Evolutionary conservation across 2,113 vertebrate genomes (phyloP).

Genomic region (Elaphurus davidianus): DNA sequence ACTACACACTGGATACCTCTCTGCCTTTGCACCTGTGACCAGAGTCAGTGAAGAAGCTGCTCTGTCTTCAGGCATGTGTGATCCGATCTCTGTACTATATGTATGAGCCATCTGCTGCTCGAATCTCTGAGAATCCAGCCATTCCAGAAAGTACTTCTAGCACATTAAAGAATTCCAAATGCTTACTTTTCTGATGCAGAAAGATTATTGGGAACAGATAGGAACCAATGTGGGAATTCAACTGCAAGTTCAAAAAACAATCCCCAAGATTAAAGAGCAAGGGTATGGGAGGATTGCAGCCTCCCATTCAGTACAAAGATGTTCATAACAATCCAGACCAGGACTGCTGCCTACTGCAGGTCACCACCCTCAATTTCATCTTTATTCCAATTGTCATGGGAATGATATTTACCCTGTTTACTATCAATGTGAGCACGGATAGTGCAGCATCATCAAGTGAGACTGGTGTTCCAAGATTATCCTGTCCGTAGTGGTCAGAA

Average conservation of each 20-base stretch:
- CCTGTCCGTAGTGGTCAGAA: background rate
- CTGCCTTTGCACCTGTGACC: constrained; percentile 92
- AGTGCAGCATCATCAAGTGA: background rate
- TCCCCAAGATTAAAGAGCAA: too few species aligned
- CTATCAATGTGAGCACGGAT: background rate
- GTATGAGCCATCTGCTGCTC: constrained; percentile 93
- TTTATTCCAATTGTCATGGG: background rate
- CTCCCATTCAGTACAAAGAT: too few species aligned
- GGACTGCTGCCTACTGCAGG: too few species aligned
- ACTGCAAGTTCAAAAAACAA: too few species aligned
- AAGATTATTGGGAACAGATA: too few species aligned
- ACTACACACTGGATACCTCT: constrained; percentile 42
- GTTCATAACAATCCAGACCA: too few species aligned
- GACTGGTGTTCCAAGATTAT: background rate
- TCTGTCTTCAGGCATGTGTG: constrained; percentile 91
- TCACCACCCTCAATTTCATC: too few species aligned
- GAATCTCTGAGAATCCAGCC: constrained; percentile 89
- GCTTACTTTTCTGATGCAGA: too few species aligned
- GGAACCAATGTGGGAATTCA: too few species aligned
- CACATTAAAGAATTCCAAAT: constrained; percentile 92
- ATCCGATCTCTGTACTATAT: constrained; percentile 97
- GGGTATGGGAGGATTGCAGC: too few species aligned
- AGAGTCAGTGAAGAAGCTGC: constrained; percentile 88
- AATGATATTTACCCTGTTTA: background rate
- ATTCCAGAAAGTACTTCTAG: constrained; percentile 94